A percentile compares a stretch with the other conserved stretches of the same genome.
Conservation (phyloP, 1,140 invertebrate genomes). For the Trachymyrmex septentrionalis region DNA sequence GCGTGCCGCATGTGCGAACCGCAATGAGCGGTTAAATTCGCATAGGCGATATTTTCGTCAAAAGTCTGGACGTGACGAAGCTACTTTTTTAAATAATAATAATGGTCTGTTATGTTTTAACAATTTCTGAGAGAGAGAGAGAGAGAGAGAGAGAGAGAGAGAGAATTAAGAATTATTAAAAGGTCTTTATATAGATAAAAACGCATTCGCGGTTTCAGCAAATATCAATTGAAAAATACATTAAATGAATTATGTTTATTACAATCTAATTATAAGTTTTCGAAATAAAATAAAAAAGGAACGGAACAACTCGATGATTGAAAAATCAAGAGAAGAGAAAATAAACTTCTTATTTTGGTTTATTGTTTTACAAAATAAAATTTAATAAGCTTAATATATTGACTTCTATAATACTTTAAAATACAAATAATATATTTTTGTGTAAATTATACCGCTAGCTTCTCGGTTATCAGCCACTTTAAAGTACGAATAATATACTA, state of each 20-base stretch:
- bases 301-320: background rate
- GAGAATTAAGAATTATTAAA: no score
- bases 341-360: background rate
- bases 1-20: conserved; percentile 32
- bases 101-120: no score
- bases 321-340: background rate
- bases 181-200: background rate
- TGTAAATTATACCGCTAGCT: background rate
- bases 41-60: conserved; percentile 22
- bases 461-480: background rate
- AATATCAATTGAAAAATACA: background rate
- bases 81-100: no score
- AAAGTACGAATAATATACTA: background rate
- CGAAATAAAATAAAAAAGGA: background rate
- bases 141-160: no score
- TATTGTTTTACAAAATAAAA: background rate
- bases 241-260: background rate
- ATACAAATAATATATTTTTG: background rate
- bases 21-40: background rate
- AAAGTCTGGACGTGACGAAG: no score
- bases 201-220: background rate
- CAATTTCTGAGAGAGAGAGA: no score
- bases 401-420: background rate
- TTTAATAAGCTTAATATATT: background rate
- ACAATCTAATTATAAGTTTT: background rate